Evolutionary conservation across 2,797 vertebrate species (phyloP).

Genomic region (Rhadinocentrus ornatus): DNA sequence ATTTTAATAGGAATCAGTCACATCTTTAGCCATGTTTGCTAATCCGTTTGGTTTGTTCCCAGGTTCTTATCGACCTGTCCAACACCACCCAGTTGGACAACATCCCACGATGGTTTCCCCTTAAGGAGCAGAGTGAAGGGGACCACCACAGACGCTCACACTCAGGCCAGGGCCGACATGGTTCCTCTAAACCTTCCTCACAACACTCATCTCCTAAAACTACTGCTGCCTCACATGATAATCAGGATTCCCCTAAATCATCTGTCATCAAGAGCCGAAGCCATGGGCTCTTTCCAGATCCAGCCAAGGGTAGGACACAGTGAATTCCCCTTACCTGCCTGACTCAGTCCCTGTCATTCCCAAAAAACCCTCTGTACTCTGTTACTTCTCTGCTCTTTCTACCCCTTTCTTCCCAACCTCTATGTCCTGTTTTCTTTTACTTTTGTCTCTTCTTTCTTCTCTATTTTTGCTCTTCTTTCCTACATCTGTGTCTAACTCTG

Average conservation of each 20-base stretch:
- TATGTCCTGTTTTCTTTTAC: conserved; percentile 33
- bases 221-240: conserved; percentile 77
- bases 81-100: conserved; percentile 93
- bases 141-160: conserved; percentile 92
- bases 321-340: conserved; percentile 37
- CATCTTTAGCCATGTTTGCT: neutral
- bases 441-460: conserved; percentile 18
- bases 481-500: conserved; percentile 28
- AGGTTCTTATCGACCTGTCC: conserved; percentile 96
- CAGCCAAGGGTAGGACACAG: conserved; percentile 92
- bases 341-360: conserved; percentile 35
- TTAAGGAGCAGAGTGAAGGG: conserved; percentile 95
- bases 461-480: conserved; percentile 43
- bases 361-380: conserved; percentile 25
- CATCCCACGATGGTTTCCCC: conserved; percentile 90
- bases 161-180: conserved; percentile 88
- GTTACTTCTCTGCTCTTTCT: conserved; percentile 24
- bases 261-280: conserved; percentile 98
- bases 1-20: neutral
- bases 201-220: conserved; percentile 93
- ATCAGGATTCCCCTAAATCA: conserved; percentile 92
- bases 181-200: conserved; percentile 86
- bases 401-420: conserved; percentile 4
- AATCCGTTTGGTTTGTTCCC: conserved; percentile 3
- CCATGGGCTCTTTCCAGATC: conserved; percentile 97